phyloP scores from a whole-genome alignment of 2,113 vertebrate genomes.

The Varanus salvator region DNA sequence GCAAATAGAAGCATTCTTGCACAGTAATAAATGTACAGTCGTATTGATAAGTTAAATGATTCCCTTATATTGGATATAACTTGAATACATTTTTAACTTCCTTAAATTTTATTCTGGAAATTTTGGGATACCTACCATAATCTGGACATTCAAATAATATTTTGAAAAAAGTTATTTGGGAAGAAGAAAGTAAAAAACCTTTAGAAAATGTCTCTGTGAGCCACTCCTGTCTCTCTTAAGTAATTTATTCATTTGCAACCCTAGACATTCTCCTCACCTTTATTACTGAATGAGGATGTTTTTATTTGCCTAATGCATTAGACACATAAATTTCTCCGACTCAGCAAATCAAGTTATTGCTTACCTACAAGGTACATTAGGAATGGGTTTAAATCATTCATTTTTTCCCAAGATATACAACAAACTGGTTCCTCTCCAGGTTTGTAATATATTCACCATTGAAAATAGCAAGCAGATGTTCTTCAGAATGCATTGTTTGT shows the following conservation, averaged over 20 bases:
- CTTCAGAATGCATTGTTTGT: constrained; percentile 76
- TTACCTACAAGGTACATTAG: constrained; percentile 81
- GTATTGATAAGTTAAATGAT: constrained; percentile 57
- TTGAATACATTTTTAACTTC: constrained; percentile 4
- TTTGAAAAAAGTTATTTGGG: background rate
- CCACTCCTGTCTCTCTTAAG: constrained; percentile 59
- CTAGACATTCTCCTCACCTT: constrained; percentile 70
- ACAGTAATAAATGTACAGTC: constrained; percentile 69
- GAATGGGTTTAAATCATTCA: constrained; percentile 81
- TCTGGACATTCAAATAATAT: constrained; percentile 12
- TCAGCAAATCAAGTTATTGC: constrained; percentile 84
- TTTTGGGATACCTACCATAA: background rate
- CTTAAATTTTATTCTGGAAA: constrained; percentile 24
- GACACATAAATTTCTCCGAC: constrained; percentile 79
- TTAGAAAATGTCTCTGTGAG: background rate
- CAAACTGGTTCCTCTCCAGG: constrained; percentile 72
- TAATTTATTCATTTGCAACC: constrained; percentile 60
- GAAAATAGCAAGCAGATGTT: constrained; percentile 66
- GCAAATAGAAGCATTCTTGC: constrained; percentile 75
- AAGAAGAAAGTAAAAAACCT: background rate
- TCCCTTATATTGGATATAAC: constrained; percentile 34
- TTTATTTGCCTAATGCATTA: constrained; percentile 80
- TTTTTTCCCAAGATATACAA: constrained; percentile 76
- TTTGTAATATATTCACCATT: constrained; percentile 76
- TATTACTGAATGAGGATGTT: constrained; percentile 77